Evolutionary conservation across 2,888 invertebrate species (phyloP).

Genomic region (Aspidapion aeneum): DNA sequence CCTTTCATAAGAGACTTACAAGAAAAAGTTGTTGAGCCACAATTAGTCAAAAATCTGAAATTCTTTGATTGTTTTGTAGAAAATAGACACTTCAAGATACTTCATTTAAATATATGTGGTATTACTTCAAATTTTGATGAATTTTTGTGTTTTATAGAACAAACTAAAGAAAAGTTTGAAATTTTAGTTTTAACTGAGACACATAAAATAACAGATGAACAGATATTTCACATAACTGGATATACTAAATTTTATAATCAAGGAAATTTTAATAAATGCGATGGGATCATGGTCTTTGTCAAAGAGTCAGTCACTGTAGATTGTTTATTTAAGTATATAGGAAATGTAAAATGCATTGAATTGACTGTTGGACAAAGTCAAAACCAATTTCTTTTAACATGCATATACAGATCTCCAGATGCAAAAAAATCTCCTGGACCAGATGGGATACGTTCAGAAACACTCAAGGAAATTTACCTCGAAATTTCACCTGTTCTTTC

Average conservation of each 20-base stretch:
- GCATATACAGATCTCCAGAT: neutral
- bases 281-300: conserved; percentile 1
- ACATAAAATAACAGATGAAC: conserved; percentile 23
- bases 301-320: neutral
- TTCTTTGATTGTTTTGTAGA: neutral
- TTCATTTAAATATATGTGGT: conserved; percentile 17
- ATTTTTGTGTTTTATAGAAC: conserved; percentile 2
- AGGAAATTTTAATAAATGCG: conserved; percentile 3
- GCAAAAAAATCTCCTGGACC: neutral
- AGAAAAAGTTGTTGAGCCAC: neutral
- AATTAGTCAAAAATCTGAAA: neutral
- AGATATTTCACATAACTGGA: conserved; percentile 3
- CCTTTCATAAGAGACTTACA: neutral
- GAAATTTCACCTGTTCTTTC: neutral
- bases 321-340: neutral
- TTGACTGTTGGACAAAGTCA: neutral
- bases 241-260: neutral
- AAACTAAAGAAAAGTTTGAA: neutral
- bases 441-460: neutral
- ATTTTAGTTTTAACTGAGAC: conserved; percentile 2
- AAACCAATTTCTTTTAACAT: neutral
- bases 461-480: neutral
- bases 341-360: neutral
- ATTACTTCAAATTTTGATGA: conserved; percentile 1
- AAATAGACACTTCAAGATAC: conserved; percentile 7